Base-by-base conservation (phyloP, 2,888 invertebrate species). In the Melanophora roralis region DNA sequence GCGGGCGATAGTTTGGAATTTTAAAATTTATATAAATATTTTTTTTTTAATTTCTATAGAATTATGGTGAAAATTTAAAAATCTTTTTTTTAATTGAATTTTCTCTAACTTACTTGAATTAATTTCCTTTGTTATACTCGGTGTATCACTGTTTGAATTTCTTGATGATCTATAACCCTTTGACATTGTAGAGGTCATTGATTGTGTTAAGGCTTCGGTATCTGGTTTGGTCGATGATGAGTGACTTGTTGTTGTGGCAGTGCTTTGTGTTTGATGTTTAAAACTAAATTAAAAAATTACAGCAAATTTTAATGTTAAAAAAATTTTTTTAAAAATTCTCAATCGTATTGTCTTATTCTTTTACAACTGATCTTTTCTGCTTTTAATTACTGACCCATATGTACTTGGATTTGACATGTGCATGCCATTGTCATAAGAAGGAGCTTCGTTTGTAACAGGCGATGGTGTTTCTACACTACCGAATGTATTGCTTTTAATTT, bases 91-190 rank as follows among this genome's bases (percentile, higher is more conserved):
- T 27, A 3, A 27, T 27, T 27, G 6, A 27, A 27, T 27, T 27
- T 3, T 3, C 6, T 27, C 27, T 27, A 51, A 78, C 77, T 34
- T 83, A 90, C 91, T 90, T 57, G 91, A 91, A 86, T 92, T 92
- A 32, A 92, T 88, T 85, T 92, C 92, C 83, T 91, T 92, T 27
- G 90, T 90, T 69, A 89, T 84, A 73, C 86, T 87, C n/a, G 86
- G 84, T 12, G 88, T 82, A 77, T 87, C 86, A 47, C 84, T 86
- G 19, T 85, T 83, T 3, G 87, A 86, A 73, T 86, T 85, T 34
- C 88, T 85, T 82, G 53, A 90, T 32, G 43, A 90, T 62, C 84
- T 84, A n/a, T 83, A 77, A 60, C 86, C 86, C 90, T 19, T 92
- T 88, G 83, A 91, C 89, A 64, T 91, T 88, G 74, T 91, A 86